Conservation (phyloP, 2,113 vertebrate genomes). For the Archocentrus centrarchus region DNA sequence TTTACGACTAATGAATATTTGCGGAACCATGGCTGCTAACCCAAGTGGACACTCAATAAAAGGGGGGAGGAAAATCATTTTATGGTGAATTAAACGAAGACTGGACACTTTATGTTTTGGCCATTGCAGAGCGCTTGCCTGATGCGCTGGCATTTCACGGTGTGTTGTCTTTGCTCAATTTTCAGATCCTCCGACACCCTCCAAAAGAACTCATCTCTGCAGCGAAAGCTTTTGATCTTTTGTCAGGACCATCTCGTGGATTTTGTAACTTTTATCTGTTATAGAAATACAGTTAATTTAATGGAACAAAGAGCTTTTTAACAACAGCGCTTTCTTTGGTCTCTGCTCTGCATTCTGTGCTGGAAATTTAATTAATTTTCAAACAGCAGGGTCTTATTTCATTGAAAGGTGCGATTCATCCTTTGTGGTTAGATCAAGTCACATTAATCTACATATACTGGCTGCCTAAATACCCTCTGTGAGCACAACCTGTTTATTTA, state of each 20-base stretch:
- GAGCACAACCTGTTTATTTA: slow-evolving; percentile 28
- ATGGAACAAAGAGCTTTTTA: slow-evolving; percentile 35
- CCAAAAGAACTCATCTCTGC: slow-evolving; percentile 35
- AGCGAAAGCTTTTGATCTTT: slow-evolving; percentile 31
- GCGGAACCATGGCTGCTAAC: slow-evolving; percentile 54
- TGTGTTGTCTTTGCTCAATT: slow-evolving; percentile 65
- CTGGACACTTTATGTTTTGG: slow-evolving; percentile 36
- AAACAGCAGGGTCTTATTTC: slow-evolving; percentile 48
- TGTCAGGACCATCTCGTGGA: background rate
- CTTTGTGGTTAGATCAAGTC: slow-evolving; percentile 41
- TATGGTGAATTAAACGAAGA: slow-evolving; percentile 69
- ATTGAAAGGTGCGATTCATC: slow-evolving; percentile 60
- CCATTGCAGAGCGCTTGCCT: slow-evolving; percentile 19
- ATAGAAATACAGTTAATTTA: slow-evolving; percentile 56
- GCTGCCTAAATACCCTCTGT: slow-evolving; percentile 5
- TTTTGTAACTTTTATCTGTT: slow-evolving; percentile 33
- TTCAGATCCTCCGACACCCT: slow-evolving; percentile 26
- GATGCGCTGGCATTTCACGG: slow-evolving; percentile 65
- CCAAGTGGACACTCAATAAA: slow-evolving; percentile 42
- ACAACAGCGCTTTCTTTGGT: slow-evolving; percentile 20
- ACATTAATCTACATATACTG: slow-evolving; percentile 25
- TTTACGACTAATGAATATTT: slow-evolving; percentile 78
- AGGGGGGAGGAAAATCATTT: slow-evolving; percentile 70
- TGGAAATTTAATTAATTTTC: slow-evolving; percentile 69
- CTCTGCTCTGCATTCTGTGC: slow-evolving; percentile 46